These are phyloP conservation scores for Fregata magnificens DNA, from an alignment of 2,113 vertebrate genomes.

Conservation along the genomic window DNA sequence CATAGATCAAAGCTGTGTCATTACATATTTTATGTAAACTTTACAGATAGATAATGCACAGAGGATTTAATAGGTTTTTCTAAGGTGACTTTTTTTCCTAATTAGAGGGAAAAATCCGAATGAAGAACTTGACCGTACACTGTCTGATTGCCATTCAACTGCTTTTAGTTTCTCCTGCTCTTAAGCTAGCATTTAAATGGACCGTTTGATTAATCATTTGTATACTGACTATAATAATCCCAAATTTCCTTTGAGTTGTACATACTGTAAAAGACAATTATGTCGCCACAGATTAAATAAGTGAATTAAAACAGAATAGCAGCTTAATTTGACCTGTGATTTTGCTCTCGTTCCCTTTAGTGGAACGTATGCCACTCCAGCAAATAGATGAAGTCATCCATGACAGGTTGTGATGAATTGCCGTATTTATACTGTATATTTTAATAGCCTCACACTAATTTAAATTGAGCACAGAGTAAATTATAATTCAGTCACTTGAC, in stretches of 20 bases:
- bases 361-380: slow-evolving; percentile 70
- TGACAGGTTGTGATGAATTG: slow-evolving; percentile 95
- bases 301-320: slow-evolving; percentile 83
- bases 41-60: background rate
- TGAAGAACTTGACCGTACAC: background rate
- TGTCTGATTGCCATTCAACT: slow-evolving; percentile 1
- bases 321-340: slow-evolving; percentile 88
- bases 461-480: slow-evolving; percentile 90
- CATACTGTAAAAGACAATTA: slow-evolving; percentile 79
- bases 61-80: background rate
- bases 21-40: background rate
- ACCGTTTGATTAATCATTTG: slow-evolving; percentile 80
- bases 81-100: background rate
- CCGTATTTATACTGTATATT: slow-evolving; percentile 91
- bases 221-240: slow-evolving; percentile 67
- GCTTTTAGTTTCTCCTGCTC: slow-evolving; percentile 53
- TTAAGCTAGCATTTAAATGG: slow-evolving; percentile 72
- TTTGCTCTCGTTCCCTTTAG: slow-evolving; percentile 79
- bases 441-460: slow-evolving; percentile 96
- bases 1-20: background rate
- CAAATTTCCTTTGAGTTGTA: slow-evolving; percentile 75
- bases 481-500: slow-evolving; percentile 92
- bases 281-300: slow-evolving; percentile 81
- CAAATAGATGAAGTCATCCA: slow-evolving; percentile 83
- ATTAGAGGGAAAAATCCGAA: background rate